Evolutionary conservation across 92 coral and sea anemone species (phyloP), one percentile per base, ranked within the genome.

Genomic region (Zoanthus sansibaricus): DNA sequence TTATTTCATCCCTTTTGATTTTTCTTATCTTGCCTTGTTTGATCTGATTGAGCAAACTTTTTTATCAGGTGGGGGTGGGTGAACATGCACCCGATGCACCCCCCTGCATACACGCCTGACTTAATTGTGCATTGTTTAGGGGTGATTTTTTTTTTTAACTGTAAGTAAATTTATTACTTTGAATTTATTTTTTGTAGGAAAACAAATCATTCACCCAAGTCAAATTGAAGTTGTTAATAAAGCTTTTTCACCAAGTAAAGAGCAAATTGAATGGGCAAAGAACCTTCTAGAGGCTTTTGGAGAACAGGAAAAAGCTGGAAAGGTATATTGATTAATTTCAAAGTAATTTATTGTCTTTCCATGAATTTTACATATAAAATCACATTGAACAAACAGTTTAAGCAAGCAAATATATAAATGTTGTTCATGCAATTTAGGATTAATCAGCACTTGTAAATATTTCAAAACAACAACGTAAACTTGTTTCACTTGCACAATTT

Each of bases 201-300:
- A 97, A 88, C 99, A 97, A 77, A 89, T 97, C 13, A 97, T 97
- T 72, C 99, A 97, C 68, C 99, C 99, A 64, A 93, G 93, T 21
- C 99, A 97, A 84, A 92, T 97, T 69, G 93, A 89, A 70, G 87
- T 94, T 70, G 99, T 97, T 14, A 95, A 97, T 88, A 82, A 84
- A 77, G 98, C 99, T 45, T 97, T 97, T 77, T 95, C 99, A 64
- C 99, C 99, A 14, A 92, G 94, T 42, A 82, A 86, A 14, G 97
- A 95, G 64, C 95, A 92, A 82, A 87, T 97, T 73, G 84, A 93
- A 20, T 97, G 99, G 99, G 99, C 99, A 86, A 91, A 77, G 61
- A 98, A 92, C 47, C 79, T 97, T 17, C 90, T 97, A 7, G 83
- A 73, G 11, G 98, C 95, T 37, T 97, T 97, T 89, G 96, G 93